These are phyloP conservation scores for Eretmochelys imbricata DNA, from an alignment of 2,113 vertebrate species.

Conservation along the genomic window DNA sequence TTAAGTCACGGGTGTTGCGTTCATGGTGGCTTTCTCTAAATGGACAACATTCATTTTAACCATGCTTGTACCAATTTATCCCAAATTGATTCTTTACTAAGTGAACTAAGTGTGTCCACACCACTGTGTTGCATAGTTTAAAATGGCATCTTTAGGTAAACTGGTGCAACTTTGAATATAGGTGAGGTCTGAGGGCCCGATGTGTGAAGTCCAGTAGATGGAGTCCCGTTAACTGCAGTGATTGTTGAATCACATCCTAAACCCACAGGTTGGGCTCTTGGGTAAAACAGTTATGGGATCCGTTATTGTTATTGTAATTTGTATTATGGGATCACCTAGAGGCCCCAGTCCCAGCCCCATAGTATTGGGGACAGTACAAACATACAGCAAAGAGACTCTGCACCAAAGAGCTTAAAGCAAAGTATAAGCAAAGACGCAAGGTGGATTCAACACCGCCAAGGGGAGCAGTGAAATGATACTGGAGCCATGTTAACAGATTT, in stretches of 20 bases:
- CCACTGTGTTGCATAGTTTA: rapidly evolving
- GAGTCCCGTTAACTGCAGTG: neutral
- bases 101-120: rapidly evolving
- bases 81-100: neutral
- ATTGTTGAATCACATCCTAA: neutral
- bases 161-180: rapidly evolving
- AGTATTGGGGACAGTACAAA: rapidly evolving
- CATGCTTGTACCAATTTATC: neutral
- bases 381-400: rapidly evolving
- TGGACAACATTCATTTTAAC: neutral
- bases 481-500: rapidly evolving
- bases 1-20: neutral
- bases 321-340: neutral
- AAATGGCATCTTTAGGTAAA: rapidly evolving
- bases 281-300: rapidly evolving
- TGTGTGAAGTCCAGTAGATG: rapidly evolving
- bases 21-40: neutral
- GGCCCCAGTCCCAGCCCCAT: neutral
- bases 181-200: neutral
- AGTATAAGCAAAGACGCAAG: neutral
- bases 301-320: rapidly evolving
- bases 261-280: neutral
- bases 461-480: rapidly evolving
- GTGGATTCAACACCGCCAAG: neutral
- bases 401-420: neutral